Evolutionary conservation across 2,797 vertebrate species (phyloP), one percentile per base, ranked within the genome.

Genomic region (Bradypodion pumilum): DNA sequence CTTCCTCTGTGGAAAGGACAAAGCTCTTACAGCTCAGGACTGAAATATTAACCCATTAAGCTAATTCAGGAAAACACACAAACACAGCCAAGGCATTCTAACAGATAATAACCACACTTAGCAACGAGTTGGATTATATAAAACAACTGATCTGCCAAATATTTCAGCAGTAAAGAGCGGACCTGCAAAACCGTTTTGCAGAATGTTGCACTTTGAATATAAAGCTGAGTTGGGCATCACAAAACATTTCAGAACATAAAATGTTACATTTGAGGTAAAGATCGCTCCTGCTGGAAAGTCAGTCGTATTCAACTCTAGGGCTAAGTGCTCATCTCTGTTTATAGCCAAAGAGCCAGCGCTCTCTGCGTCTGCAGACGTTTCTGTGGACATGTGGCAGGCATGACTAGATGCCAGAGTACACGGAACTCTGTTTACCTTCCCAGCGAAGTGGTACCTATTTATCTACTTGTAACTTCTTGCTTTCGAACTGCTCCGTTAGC

Each of bases 1-100:
- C 98, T 88, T 99, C 98, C 96, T 99, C 99, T 99, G 95, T 12
- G n/a, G 25, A 85, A 16, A 90, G 88, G 84, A 77, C 9, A 92
- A 83, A 92, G 80, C 37, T 0, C 49, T 69, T 23, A 40, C 35
- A n/a, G 15, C 78, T 78, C 5, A 60, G 75, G 86, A 46, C 85
- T 86, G 88, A 90, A 46, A 78, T 37, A 80, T 78, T 60, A 78
- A 1, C 15, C n/a, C 7, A 27, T 3, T 29, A 7, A 35, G 0
- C 0, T 46, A 52, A 68, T 4, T 68, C 13, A 75, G 59, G 23
- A 44, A 16, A 7, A 46, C 13, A 75, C n/a, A n/a, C 9, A 75
- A 23, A 69, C 7, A 32, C 42, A 66, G 12, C 27, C 9, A 73
- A 76, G 44, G 16, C 44, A 49, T 70, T 66, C 29, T 23, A 75